These are phyloP conservation scores for Eidolon dupreanum DNA, from an alignment of 2,797 vertebrate genomes.

Conservation along the genomic window DNA sequence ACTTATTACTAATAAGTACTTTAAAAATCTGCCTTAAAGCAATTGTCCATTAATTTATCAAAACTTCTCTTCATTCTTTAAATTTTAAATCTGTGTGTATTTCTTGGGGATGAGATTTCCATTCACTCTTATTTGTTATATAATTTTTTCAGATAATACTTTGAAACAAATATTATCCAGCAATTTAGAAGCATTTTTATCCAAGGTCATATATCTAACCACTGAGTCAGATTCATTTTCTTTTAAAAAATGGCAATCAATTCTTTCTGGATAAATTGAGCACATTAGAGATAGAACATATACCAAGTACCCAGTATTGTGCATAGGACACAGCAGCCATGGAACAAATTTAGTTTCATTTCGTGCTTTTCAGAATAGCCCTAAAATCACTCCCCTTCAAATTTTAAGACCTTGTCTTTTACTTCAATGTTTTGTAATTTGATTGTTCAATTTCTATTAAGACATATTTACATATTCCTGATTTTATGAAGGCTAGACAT, in stretches of 20 bases:
- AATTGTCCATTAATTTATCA: neutral
- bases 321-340: neutral
- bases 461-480: neutral
- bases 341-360: neutral
- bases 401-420: neutral
- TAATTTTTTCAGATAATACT: neutral
- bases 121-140: neutral
- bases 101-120: neutral
- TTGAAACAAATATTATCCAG: conserved; percentile 24
- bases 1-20: neutral
- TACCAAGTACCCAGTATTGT: too few species aligned
- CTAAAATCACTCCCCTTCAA: neutral
- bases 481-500: neutral
- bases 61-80: neutral
- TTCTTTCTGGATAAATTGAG: neutral
- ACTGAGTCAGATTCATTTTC: neutral
- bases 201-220: neutral
- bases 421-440: neutral
- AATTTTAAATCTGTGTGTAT: neutral
- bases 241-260: neutral
- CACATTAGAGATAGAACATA: neutral
- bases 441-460: neutral
- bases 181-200: neutral
- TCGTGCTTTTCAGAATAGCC: neutral
- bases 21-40: neutral